Base-by-base conservation (phyloP, 2,888 invertebrate genomes). In the Rapana venosa region DNA sequence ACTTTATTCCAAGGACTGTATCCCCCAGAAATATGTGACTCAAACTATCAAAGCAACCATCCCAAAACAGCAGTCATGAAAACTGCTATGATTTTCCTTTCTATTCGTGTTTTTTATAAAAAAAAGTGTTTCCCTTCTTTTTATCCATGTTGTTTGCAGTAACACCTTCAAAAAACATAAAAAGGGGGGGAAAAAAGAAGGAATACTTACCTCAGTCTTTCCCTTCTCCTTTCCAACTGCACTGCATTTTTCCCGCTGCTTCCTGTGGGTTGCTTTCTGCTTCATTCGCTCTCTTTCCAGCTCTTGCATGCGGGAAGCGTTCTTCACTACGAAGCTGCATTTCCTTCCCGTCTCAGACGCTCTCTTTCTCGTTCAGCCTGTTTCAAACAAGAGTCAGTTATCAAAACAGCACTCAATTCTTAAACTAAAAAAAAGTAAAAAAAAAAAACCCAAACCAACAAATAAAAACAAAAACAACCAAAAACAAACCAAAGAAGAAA, bases 191-290 rank as follows among this genome's bases (percentile, higher is more conserved):
- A 35, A 32, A 32, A 79, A 79, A 32, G 35, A 13, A 22, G 32
- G 32, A 79, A 30, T 20, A 79, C 17, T 66, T 66, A 66, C 17
- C 94, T 94, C 81, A 95, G 92, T 89, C 93, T 93, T 92, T 94
- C 95, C 90, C 94, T 94, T 91, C 95, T 96, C 93, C 96, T 97
- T 91, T 97, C 98, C 88, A 98, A 97, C 88, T 98, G 97, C 84
- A 97, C 97, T 70, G 98, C 98, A n/a, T 96, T 99, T 98, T 95
- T 98, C 98, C 8, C 98, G 97, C 95, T 98, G 98, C 20, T 98
- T 97, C 5, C 98, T 97, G 95, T 98, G 98, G 15, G 95, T 93
- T 70, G 95, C 94, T 58, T 94, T 92, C 92, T 98, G 97, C 66
- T 98, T 97, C 88, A 98, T 97, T 70, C 98, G 97, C 94, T 98